A percentile compares a stretch with the other conserved stretches of the same genome.
Evolutionary conservation across 2,888 invertebrate species (phyloP).

Genomic region (Melikaiella ostensackeni): DNA sequence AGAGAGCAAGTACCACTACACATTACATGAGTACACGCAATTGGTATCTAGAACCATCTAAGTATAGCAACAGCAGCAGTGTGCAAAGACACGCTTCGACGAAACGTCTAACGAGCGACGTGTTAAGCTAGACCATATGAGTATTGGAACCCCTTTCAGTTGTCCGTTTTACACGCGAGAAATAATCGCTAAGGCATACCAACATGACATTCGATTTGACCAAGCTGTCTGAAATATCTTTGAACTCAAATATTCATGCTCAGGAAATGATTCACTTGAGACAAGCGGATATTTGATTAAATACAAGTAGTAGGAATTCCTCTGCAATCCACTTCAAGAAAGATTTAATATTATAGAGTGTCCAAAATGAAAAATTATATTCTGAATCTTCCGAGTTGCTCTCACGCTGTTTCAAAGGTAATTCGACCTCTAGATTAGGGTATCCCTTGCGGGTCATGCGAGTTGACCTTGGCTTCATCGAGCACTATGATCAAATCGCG

Average conservation of each 20-base stretch:
- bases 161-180: slow-evolving; percentile 30
- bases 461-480: background rate
- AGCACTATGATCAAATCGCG: slow-evolving; percentile 6
- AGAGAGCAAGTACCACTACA: slow-evolving; percentile 26
- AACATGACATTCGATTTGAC: slow-evolving; percentile 39
- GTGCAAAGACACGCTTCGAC: slow-evolving; percentile 56
- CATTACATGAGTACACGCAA: slow-evolving; percentile 41
- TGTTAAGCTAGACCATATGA: slow-evolving; percentile 50
- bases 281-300: background rate
- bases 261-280: slow-evolving; percentile 2
- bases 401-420: slow-evolving; percentile 6
- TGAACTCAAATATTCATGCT: background rate
- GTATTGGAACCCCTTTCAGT: slow-evolving; percentile 33
- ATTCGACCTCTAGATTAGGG: background rate
- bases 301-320: background rate
- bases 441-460: background rate
- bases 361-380: background rate
- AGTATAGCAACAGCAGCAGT: slow-evolving; percentile 44
- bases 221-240: slow-evolving; percentile 36
- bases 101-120: slow-evolving; percentile 61
- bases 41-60: slow-evolving; percentile 51
- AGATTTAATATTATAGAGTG: background rate
- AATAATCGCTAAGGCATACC: slow-evolving; percentile 36
- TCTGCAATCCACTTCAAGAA: background rate
- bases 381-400: background rate